Evolutionary conservation across 1,140 invertebrate genomes (phyloP).

Genomic region (Drosophila sp.): DNA sequence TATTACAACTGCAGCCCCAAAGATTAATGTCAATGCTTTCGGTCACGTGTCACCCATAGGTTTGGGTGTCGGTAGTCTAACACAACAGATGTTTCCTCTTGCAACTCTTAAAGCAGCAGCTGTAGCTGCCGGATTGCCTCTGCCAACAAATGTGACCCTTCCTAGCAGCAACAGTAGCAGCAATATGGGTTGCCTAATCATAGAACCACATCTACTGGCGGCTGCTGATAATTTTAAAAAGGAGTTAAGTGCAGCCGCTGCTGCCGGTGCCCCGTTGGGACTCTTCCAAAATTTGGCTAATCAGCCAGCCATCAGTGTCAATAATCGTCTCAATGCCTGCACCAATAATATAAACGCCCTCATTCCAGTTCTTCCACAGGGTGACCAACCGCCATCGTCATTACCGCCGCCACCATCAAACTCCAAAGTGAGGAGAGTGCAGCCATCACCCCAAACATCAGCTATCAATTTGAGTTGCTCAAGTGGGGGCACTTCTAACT

Average conservation of each 20-base stretch:
- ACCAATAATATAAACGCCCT: not conserved
- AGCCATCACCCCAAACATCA: slow-evolving; percentile 74
- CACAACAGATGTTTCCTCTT: slow-evolving; percentile 63
- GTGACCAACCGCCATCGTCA: slow-evolving; percentile 46
- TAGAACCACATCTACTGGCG: slow-evolving; percentile 78
- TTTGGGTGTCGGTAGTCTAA: slow-evolving; percentile 37
- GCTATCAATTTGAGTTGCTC: slow-evolving; percentile 78
- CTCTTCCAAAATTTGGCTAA: slow-evolving; percentile 72
- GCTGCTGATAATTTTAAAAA: slow-evolving; percentile 79
- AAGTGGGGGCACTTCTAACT: not conserved
- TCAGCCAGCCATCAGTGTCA: slow-evolving; percentile 36
- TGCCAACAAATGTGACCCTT: slow-evolving; percentile 50
- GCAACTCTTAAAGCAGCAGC: slow-evolving; percentile 69
- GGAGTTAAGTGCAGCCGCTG: slow-evolving; percentile 64
- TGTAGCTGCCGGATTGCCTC: slow-evolving; percentile 59
- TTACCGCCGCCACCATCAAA: slow-evolving; percentile 53
- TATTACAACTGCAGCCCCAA: slow-evolving; percentile 36
- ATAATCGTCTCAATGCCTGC: slow-evolving; percentile 40
- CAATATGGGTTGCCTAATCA: slow-evolving; percentile 77
- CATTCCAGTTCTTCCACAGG: slow-evolving; percentile 16
- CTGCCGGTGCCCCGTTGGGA: slow-evolving; percentile 61
- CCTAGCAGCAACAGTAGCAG: slow-evolving; percentile 43
- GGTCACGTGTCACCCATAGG: slow-evolving; percentile 52
- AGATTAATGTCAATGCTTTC: slow-evolving; percentile 56
- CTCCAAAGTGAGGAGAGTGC: slow-evolving; percentile 73